Conservation (phyloP, 2,888 invertebrate genomes). For the Pteria penguin region DNA sequence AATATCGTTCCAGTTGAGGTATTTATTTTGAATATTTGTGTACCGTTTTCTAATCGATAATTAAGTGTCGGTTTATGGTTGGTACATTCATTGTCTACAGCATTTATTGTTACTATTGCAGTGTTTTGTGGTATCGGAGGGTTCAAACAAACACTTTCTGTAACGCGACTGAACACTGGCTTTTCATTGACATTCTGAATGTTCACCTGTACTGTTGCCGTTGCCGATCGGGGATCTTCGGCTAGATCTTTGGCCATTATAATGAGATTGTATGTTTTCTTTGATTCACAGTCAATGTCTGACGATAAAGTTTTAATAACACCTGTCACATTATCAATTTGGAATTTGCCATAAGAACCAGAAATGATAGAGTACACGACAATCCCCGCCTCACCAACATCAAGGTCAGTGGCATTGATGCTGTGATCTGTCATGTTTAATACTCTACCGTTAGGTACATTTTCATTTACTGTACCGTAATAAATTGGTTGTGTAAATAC, state of each 20-base stretch:
- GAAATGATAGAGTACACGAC: conserved; percentile 14
- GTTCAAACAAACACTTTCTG: conserved; percentile 31
- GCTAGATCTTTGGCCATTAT: conserved; percentile 28
- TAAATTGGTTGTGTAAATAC: neutral
- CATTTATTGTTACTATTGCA: conserved; percentile 13
- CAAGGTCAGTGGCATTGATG: conserved; percentile 29
- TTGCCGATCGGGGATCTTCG: conserved; percentile 14
- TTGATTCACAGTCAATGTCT: conserved; percentile 6
- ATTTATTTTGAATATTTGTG: neutral
- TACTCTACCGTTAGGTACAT: neutral
- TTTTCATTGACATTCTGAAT: conserved; percentile 51
- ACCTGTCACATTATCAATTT: conserved; percentile 26
- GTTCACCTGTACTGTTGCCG: conserved; percentile 27
- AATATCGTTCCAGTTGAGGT: conserved; percentile 1
- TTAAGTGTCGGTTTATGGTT: neutral
- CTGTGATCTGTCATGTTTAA: neutral
- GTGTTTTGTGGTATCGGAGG: neutral
- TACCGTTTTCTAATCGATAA: conserved; percentile 10
- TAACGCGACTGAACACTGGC: conserved; percentile 40
- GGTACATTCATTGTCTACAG: conserved; percentile 20
- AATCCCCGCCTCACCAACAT: conserved; percentile 12
- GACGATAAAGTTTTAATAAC: conserved; percentile 23
- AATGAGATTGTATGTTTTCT: neutral
- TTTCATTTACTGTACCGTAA: conserved; percentile 3
- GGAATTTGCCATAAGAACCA: conserved; percentile 8